phyloP scores from a whole-genome alignment of 2,888 invertebrate genomes.

The Phanerotoma sp. region DNA sequence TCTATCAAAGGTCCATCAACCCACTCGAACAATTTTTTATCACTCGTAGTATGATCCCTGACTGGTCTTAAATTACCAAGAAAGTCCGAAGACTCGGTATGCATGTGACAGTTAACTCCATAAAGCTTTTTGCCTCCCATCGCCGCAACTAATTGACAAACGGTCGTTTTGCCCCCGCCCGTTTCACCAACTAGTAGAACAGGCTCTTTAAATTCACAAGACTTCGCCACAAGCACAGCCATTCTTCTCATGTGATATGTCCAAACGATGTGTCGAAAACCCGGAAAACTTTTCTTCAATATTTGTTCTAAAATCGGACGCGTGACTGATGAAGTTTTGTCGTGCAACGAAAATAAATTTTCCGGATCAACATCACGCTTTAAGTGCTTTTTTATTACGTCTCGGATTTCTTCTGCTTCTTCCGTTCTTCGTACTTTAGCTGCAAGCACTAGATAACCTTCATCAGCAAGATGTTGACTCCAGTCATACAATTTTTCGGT shows the following conservation, averaged over 20 bases:
- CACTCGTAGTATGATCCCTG: slow-evolving; percentile 63
- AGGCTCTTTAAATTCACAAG: slow-evolving; percentile 89
- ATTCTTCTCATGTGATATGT: slow-evolving; percentile 86
- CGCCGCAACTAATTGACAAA: slow-evolving; percentile 85
- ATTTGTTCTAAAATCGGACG: slow-evolving; percentile 69
- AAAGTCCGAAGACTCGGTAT: slow-evolving; percentile 98
- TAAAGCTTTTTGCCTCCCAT: slow-evolving; percentile 68
- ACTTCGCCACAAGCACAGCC: slow-evolving; percentile 78
- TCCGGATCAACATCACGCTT: slow-evolving; percentile 72
- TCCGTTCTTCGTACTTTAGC: slow-evolving; percentile 85
- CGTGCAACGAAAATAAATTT: slow-evolving; percentile 70
- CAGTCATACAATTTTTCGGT: slow-evolving; percentile 79
- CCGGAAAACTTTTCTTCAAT: slow-evolving; percentile 60
- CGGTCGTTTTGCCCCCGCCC: slow-evolving; percentile 96
- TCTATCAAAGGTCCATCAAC: slow-evolving; percentile 92
- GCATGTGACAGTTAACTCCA: slow-evolving; percentile 97
- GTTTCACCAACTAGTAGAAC: slow-evolving; percentile 96
- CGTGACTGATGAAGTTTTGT: slow-evolving; percentile 76
- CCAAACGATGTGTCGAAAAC: slow-evolving; percentile 87
- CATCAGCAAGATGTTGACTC: slow-evolving; percentile 96
- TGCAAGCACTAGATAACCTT: slow-evolving; percentile 91
- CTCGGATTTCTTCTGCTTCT: slow-evolving; percentile 79
- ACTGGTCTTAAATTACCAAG: slow-evolving; percentile 93
- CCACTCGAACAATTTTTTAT: slow-evolving; percentile 87
- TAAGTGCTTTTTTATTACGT: slow-evolving; percentile 77